These are phyloP conservation scores for Pollenia labialis DNA, from an alignment of 2,888 invertebrate species.

Conservation along the genomic window DNA sequence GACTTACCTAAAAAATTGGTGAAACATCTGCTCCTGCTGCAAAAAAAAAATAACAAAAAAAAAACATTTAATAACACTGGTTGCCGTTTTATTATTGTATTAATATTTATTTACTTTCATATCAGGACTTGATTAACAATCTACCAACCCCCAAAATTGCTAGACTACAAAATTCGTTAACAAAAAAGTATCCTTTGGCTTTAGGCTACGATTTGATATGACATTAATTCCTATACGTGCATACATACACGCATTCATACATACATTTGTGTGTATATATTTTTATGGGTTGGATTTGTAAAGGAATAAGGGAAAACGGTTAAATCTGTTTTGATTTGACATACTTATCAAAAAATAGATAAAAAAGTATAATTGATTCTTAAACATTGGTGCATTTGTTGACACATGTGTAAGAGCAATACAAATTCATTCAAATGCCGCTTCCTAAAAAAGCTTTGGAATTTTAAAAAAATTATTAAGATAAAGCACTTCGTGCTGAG, in stretches of 20 bases:
- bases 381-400: neutral
- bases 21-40: conserved; percentile 82
- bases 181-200: conserved; percentile 55
- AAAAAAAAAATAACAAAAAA: conserved; percentile 41
- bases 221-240: conserved; percentile 60
- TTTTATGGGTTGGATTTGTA: neutral
- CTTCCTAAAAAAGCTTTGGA: too few relatives aligned
- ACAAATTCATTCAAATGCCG: too few relatives aligned
- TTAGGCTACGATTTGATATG: conserved; percentile 53
- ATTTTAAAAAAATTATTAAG: too few relatives aligned
- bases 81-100: conserved; percentile 52
- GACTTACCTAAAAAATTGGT: conserved; percentile 74
- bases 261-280: too few relatives aligned
- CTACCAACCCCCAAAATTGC: conserved; percentile 57
- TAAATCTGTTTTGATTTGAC: conserved; percentile 31
- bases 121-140: conserved; percentile 66
- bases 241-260: neutral
- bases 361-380: conserved; percentile 16
- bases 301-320: conserved; percentile 36
- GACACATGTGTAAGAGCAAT: too few relatives aligned
- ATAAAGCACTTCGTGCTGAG: too few relatives aligned
- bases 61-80: conserved; percentile 52
- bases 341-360: conserved; percentile 8
- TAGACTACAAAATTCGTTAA: conserved; percentile 26
- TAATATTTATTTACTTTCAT: conserved; percentile 43